Percentiles rank a stretch among this genome's conserved stretches.
Evolutionary conservation across 2,888 invertebrate species (phyloP).

Genomic region (Mesoligia furuncula): DNA sequence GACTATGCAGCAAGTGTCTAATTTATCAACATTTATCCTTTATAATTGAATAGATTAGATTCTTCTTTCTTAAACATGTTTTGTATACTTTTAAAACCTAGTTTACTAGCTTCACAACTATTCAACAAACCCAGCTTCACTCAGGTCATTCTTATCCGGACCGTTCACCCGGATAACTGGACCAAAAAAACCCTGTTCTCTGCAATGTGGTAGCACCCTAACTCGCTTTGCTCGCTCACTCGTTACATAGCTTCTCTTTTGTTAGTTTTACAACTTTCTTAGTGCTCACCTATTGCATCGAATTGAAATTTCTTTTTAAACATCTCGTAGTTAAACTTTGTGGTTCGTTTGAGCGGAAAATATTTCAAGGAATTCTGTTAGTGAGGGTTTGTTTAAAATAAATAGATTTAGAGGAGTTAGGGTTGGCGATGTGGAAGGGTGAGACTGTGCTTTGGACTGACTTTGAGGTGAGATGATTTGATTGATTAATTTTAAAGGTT

Average conservation of each 20-base stretch:
- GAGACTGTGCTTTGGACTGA: background rate
- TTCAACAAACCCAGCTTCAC: slow-evolving; percentile 3
- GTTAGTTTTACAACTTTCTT: slow-evolving; percentile 58
- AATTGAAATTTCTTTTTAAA: slow-evolving; percentile 61
- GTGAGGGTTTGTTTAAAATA: slow-evolving; percentile 16
- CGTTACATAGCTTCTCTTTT: slow-evolving; percentile 43
- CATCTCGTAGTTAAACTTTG: slow-evolving; percentile 45
- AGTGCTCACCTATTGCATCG: slow-evolving; percentile 53
- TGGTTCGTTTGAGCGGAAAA: slow-evolving; percentile 44
- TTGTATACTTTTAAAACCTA: background rate
- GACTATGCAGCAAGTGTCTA: background rate
- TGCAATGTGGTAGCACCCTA: slow-evolving; percentile 27
- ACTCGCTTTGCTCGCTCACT: slow-evolving; percentile 36
- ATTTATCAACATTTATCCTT: background rate
- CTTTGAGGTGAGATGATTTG: slow-evolving; percentile 16
- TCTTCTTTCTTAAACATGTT: too few species aligned
- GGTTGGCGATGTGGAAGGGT: slow-evolving; percentile 23
- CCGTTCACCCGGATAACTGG: background rate
- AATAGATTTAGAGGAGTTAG: slow-evolving; percentile 23
- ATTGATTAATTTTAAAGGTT: background rate
- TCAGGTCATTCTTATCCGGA: background rate
- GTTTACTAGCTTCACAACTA: background rate
- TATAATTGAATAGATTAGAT: background rate
- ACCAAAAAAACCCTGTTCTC: background rate
- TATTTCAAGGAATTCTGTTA: slow-evolving; percentile 47